Conservation (phyloP, 1,140 invertebrate species). For the Artemia franciscana region DNA sequence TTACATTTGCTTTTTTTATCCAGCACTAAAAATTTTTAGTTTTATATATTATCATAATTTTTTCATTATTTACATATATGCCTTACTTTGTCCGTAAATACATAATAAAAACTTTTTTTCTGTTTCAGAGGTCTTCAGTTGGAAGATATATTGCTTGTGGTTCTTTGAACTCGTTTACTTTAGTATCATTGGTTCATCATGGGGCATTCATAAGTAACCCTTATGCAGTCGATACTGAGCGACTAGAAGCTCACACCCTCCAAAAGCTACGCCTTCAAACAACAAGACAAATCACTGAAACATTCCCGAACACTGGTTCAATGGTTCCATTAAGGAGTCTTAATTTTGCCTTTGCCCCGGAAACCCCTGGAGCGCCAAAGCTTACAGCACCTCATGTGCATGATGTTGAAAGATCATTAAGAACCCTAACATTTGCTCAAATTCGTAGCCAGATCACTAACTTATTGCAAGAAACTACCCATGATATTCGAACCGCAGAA, state of each 20-base stretch:
- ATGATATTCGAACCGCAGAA: neutral
- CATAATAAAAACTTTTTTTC: neutral
- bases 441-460: neutral
- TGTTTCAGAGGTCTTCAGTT: constrained; percentile 4
- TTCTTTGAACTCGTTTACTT: constrained; percentile 5
- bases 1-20: no score
- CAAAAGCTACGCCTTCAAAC: constrained; percentile 4
- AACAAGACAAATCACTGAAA: neutral
- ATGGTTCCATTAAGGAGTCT: neutral
- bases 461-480: neutral
- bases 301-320: neutral
- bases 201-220: constrained; percentile 4
- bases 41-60: no score
- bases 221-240: constrained; percentile 6
- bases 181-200: constrained; percentile 6
- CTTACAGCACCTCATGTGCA: neutral
- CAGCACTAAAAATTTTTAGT: no score
- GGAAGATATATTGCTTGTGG: constrained; percentile 7
- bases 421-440: neutral
- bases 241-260: neutral
- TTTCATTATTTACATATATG: no score
- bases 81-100: no score
- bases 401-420: neutral
- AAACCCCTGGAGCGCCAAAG: neutral
- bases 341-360: neutral